Percentiles rank a stretch among this genome's conserved stretches.
These are phyloP conservation scores for Leucoraja erinaceus DNA, from an alignment of 2,113 vertebrate genomes.

Conservation along the genomic window DNA sequence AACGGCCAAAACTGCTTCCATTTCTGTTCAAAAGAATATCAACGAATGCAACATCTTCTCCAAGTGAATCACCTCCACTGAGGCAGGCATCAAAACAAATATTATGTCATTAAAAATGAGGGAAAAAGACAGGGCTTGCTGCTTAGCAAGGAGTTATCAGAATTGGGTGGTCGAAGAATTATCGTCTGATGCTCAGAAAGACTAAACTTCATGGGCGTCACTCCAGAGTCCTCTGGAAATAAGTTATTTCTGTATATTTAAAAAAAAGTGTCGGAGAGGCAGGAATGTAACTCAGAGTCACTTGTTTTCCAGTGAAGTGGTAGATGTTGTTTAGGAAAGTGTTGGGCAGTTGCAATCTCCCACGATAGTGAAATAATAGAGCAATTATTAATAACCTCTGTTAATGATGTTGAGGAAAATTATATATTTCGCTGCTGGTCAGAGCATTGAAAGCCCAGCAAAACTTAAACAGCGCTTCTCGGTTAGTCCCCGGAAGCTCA, in stretches of 20 bases:
- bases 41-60: not conserved
- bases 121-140: not conserved
- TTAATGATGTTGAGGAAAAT: not conserved
- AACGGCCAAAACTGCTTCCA: too few relatives aligned
- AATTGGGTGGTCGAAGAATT: not conserved
- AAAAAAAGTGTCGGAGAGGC: not conserved
- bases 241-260: not conserved
- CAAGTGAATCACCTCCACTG: not conserved
- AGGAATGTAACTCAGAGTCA: too few relatives aligned
- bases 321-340: not conserved
- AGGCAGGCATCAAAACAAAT: not conserved
- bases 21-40: too few relatives aligned
- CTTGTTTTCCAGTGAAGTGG: not conserved
- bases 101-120: not conserved
- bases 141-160: not conserved
- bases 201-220: not conserved
- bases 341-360: not conserved
- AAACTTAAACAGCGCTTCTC: not conserved
- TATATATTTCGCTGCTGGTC: not conserved
- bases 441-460: not conserved
- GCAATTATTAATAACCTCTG: not conserved
- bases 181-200: not conserved
- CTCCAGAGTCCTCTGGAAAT: not conserved
- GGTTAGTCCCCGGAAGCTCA: not conserved
- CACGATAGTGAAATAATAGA: not conserved